Evolutionary conservation across 2,113 vertebrate species (phyloP).

Genomic region (Pholis gunnellus): DNA sequence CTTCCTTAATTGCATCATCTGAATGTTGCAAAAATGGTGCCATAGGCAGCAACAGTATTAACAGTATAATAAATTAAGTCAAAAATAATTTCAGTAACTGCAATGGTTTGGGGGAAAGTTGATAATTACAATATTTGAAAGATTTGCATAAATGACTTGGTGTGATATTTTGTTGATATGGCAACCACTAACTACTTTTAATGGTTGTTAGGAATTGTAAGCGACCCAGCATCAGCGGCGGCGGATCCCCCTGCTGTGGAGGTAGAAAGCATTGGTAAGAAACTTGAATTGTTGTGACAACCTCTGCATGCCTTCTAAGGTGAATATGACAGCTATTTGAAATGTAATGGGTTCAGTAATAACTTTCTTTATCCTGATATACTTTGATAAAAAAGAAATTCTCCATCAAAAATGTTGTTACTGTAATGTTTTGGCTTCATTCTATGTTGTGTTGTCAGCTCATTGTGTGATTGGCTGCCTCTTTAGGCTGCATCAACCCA

Average conservation of each 20-base stretch:
- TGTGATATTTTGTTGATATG: conserved; percentile 17
- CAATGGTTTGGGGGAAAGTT: background rate
- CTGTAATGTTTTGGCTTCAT: background rate
- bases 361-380: background rate
- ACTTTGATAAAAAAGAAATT: background rate
- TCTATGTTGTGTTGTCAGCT: conserved; percentile 12
- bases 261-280: conserved; percentile 41
- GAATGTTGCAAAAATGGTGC: background rate
- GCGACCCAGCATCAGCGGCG: background rate
- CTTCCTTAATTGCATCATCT: background rate
- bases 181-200: conserved; percentile 8
- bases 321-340: conserved; percentile 25
- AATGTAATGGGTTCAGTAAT: background rate
- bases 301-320: conserved; percentile 24
- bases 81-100: background rate
- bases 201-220: conserved; percentile 14
- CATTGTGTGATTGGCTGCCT: conserved; percentile 12
- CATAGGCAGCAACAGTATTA: background rate
- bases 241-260: conserved; percentile 5
- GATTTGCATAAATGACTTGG: background rate
- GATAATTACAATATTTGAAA: background rate
- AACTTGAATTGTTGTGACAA: background rate
- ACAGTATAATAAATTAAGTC: background rate
- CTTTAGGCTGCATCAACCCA: background rate
- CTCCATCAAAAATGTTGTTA: background rate